phyloP scores from a whole-genome alignment of 1,140 invertebrate genomes.

The Lepidurus packardi region DNA sequence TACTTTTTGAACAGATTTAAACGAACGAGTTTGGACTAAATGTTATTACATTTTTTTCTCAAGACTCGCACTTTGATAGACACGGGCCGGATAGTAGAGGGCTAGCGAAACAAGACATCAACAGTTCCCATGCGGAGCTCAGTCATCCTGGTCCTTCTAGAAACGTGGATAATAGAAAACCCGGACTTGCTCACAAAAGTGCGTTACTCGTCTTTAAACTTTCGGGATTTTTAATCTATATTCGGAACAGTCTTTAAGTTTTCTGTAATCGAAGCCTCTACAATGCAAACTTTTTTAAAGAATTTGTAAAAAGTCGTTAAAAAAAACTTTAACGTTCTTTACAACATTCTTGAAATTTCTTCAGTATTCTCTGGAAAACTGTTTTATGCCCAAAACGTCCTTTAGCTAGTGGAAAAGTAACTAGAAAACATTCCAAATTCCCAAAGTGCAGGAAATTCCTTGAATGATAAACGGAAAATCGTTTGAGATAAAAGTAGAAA shows the following conservation, averaged over 20 bases:
- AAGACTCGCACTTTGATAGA: neutral
- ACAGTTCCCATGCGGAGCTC: neutral
- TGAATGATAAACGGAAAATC: no score
- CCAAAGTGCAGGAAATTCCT: no score
- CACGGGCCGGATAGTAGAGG: neutral
- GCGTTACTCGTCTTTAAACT: neutral
- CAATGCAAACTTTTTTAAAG: no score
- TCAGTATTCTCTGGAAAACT: no score
- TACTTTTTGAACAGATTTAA: neutral
- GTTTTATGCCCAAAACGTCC: no score
- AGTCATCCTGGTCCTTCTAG: neutral
- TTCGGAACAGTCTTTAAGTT: neutral
- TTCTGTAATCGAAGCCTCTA: neutral
- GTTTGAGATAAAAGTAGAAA: no score
- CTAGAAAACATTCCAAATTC: no score
- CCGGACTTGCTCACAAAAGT: conserved; percentile 12
- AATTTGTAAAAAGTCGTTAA: no score
- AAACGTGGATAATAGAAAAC: conserved; percentile 15
- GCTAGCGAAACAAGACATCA: neutral
- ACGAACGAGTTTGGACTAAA: neutral
- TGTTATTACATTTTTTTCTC: neutral
- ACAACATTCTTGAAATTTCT: no score
- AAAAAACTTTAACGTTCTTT: no score
- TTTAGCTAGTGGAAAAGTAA: no score
- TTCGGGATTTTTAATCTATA: neutral